Percentiles rank a stretch among this genome's conserved stretches.
phyloP scores from a whole-genome alignment of 2,113 vertebrate species.

The Coracopsis vasa region DNA sequence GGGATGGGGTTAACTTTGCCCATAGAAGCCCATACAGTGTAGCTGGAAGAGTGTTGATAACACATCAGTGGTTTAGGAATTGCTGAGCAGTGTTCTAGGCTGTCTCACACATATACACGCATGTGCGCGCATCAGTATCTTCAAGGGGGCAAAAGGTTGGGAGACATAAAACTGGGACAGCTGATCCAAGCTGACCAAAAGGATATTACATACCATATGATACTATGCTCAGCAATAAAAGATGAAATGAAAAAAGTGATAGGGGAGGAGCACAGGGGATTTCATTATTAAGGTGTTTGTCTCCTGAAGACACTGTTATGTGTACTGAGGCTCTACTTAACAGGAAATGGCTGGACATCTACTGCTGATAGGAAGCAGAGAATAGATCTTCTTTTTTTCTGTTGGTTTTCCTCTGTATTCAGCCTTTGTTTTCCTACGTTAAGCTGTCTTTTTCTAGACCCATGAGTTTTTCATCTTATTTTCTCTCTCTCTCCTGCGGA shows the following conservation, averaged over 20 bases:
- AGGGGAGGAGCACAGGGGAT: not conserved
- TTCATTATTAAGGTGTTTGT: not conserved
- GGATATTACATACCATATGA: not conserved
- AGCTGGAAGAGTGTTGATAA: not conserved
- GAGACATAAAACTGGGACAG: not conserved
- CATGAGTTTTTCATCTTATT: not conserved
- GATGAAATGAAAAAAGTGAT: not conserved
- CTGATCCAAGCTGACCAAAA: not conserved
- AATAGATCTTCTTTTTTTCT: not conserved
- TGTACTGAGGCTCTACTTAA: not conserved
- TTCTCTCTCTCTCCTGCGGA: not conserved
- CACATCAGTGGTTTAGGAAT: not conserved
- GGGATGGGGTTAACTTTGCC: not conserved
- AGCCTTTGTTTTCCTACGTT: not conserved
- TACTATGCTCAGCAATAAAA: not conserved
- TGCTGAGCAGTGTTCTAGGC: not conserved
- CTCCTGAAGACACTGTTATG: not conserved
- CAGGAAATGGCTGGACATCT: not conserved
- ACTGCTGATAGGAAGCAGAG: not conserved
- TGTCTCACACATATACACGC: no score
- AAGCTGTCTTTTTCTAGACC: not conserved
- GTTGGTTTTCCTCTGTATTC: not conserved
- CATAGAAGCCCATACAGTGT: not conserved
- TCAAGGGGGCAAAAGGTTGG: not conserved
- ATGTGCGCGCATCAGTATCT: fast-evolving